Evolutionary conservation across 1,140 invertebrate genomes (phyloP), one percentile per base, ranked within the genome.

Genomic region (Phortica variegata): DNA sequence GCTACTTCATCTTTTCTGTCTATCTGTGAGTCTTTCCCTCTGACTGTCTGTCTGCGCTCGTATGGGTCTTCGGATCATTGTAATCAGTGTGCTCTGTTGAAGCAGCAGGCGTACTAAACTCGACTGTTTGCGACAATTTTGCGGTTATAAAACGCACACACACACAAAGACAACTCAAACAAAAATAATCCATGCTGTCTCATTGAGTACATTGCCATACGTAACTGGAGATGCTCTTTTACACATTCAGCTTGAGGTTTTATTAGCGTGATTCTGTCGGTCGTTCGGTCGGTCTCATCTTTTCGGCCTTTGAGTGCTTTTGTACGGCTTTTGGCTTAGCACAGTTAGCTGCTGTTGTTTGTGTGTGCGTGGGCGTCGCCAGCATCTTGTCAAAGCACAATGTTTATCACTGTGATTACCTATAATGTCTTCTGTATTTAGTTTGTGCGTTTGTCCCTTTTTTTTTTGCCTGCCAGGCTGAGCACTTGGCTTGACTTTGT

Each of bases 341-440:
- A 10, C 12, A 34, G 12, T 10, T 34, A 34, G 5, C 16, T 34
- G 12, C 12, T 15, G 33, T 10, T 34, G 7, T 34, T 5, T 34
- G 33, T 15, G 33, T 34, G 33, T 15, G 33, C 13, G 16, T 38
- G 9, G 36, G 36, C 12, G 9, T 38, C 12, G 13, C 36, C 18
- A 6, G 36, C 10, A 38, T 38, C 23, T 26, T 26, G 23, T 26
- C 23, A 26, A 6, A 10, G 3, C 36, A 17, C 33, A 12, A 15
- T 38, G 36, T 38, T 38, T 38, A 38, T 38, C 36, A 38, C 36
- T 16, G 36, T 19, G 36, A 38, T 38, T 38, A 38, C 6, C 36
- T 18, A 19, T 38, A 38, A 38, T 38, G 16, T 16, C 17, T 38
- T 16, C 23, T 26, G 36, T 38, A 19, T 16, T 38, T 38, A 38